These are phyloP conservation scores for Hydropotes inermis DNA, from an alignment of 2,113 vertebrate species.

Conservation along the genomic window DNA sequence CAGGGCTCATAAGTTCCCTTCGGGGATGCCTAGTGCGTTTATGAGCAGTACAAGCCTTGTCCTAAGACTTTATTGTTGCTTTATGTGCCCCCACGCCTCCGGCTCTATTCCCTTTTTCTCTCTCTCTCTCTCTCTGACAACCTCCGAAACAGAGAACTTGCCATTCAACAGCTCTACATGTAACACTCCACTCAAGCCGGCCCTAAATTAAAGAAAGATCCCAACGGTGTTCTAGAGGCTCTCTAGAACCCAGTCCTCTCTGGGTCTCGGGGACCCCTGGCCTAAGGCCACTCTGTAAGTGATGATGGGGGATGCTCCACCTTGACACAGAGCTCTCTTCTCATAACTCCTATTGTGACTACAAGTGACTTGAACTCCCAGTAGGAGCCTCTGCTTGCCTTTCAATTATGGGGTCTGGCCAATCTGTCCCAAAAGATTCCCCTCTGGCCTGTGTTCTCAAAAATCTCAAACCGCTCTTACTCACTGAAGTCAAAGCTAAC, in stretches of 20 bases:
- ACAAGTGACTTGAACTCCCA: neutral
- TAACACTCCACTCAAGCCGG: neutral
- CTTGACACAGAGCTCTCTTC: neutral
- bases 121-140: neutral
- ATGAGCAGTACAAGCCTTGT: no score
- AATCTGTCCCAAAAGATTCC: neutral
- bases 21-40: no score
- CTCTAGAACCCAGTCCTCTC: neutral
- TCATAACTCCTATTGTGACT: neutral
- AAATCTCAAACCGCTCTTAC: neutral
- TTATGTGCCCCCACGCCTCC: neutral
- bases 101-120: neutral
- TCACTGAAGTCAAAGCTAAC: neutral
- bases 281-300: neutral
- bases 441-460: neutral
- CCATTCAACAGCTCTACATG: neutral
- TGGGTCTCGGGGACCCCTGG: fast-evolving
- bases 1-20: no score
- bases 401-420: neutral
- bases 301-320: neutral
- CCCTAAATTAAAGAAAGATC: neutral
- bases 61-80: neutral
- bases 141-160: neutral
- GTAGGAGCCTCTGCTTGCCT: neutral
- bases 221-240: fast-evolving